Evolutionary conservation across 2,113 vertebrate species (phyloP).

Genomic region (Varanus salvator): DNA sequence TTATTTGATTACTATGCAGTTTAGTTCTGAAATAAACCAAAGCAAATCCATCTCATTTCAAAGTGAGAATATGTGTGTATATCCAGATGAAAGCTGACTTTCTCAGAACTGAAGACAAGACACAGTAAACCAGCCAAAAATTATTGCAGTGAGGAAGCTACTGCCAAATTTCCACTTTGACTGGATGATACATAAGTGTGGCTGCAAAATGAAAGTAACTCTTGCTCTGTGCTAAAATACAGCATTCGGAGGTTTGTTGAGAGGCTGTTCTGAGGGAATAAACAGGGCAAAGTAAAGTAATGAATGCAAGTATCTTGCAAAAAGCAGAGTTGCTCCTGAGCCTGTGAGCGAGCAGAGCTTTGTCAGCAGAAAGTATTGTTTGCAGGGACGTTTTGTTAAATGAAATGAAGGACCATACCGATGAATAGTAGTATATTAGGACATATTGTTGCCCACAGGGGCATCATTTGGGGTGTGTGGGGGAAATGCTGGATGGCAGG

Average conservation of each 20-base stretch:
- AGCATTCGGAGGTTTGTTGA: conserved; percentile 35
- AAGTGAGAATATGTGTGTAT: conserved; percentile 20
- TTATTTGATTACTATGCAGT: not conserved
- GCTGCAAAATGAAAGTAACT: conserved; percentile 59
- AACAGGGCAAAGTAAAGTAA: conserved; percentile 34
- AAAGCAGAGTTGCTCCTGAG: not conserved
- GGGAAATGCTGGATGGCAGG: not conserved
- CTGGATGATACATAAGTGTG: conserved; percentile 32
- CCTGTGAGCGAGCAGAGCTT: not conserved
- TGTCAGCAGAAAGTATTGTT: not conserved
- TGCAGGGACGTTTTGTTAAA: not conserved
- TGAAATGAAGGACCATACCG: not conserved
- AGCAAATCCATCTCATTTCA: conserved; percentile 12
- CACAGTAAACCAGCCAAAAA: conserved; percentile 47
- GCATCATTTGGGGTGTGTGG: not conserved
- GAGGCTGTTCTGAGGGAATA: conserved; percentile 41
- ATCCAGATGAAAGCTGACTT: conserved; percentile 57
- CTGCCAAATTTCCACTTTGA: conserved; percentile 54
- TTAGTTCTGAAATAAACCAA: conserved; percentile 45
- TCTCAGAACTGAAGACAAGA: conserved; percentile 45
- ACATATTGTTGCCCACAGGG: not conserved
- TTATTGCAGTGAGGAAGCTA: not conserved
- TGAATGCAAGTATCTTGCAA: conserved; percentile 31
- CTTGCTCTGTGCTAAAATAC: conserved; percentile 16
- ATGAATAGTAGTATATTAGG: not conserved